Percentiles rank a stretch among this genome's conserved stretches.
phyloP scores from a whole-genome alignment of 2,888 invertebrate genomes.

The Hemistola chrysoprasaria region DNA sequence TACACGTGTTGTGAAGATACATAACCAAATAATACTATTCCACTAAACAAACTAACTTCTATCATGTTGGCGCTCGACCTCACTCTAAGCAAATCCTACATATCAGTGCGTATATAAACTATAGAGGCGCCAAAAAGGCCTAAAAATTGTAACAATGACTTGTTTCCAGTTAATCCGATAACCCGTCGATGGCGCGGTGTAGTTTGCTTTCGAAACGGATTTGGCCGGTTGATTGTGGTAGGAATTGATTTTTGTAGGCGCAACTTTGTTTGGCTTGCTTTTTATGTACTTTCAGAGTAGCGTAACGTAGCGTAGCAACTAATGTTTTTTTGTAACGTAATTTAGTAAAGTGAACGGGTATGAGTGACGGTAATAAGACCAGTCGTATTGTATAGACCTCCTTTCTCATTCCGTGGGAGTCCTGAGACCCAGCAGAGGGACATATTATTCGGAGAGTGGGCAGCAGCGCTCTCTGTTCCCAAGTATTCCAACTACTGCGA shows the following conservation, averaged over 20 bases:
- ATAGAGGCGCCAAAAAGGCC: conserved; percentile 4
- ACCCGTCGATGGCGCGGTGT: conserved; percentile 11
- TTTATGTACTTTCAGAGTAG: neutral
- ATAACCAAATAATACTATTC: conserved; percentile 37
- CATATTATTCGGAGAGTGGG: no score
- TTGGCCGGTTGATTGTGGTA: conserved; percentile 4
- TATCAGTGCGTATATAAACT: conserved; percentile 17
- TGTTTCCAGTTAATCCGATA: conserved; percentile 18
- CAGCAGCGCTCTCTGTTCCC: no score
- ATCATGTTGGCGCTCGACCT: conserved; percentile 28
- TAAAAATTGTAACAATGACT: conserved; percentile 21
- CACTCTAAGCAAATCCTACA: conserved; percentile 1
- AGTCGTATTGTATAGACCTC: no score
- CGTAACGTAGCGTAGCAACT: no score
- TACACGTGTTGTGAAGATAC: conserved; percentile 45
- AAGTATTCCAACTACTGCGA: no score
- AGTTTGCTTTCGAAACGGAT: conserved; percentile 8
- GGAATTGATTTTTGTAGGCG: neutral
- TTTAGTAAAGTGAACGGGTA: no score
- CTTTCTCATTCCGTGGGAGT: no score
- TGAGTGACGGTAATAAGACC: no score
- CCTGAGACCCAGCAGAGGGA: no score
- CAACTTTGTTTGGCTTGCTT: neutral
- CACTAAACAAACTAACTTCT: conserved; percentile 30
- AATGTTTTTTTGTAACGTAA: no score